phyloP scores from a whole-genome alignment of 2,797 vertebrate species.

The Acanthiza pusilla region DNA sequence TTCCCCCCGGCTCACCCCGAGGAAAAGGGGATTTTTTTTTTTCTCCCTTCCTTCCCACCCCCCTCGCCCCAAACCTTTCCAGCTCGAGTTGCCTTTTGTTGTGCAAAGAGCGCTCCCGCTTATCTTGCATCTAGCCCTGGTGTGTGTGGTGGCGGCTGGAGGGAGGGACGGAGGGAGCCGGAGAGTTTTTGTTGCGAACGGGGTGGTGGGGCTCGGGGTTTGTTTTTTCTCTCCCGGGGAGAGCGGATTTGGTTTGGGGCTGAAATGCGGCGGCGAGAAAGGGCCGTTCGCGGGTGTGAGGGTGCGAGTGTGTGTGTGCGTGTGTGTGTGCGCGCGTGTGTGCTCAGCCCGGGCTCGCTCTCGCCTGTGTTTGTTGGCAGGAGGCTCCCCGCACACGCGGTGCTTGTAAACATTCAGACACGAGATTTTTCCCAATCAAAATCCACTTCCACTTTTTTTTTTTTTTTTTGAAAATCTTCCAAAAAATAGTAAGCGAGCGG shows the following conservation, averaged over 20 bases:
- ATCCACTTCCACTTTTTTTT: conserved; percentile 81
- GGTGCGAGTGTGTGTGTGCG: neutral
- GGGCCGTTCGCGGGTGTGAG: neutral
- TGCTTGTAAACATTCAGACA: conserved; percentile 93
- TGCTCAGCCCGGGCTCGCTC: conserved; percentile 58
- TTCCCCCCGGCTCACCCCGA: neutral
- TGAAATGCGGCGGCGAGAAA: neutral
- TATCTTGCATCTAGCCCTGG: conserved; percentile 48
- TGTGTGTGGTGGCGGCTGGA: neutral
- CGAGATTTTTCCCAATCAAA: conserved; percentile 91
- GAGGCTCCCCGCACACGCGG: conserved; percentile 82
- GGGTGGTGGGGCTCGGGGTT: neutral
- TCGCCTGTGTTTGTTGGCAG: conserved; percentile 80
- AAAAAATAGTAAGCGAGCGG: conserved; percentile 81
- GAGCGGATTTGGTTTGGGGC: neutral
- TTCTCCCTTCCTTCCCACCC: neutral
- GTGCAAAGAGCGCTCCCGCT: conserved; percentile 50
- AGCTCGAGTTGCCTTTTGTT: conserved; percentile 65
- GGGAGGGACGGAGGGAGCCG: neutral
- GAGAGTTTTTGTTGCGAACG: conserved; percentile 3
- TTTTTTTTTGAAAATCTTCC: conserved; percentile 86
- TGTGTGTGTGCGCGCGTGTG: neutral
- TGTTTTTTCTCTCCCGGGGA: neutral
- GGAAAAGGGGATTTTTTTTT: neutral
- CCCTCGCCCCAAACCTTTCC: conserved; percentile 30